These are phyloP conservation scores for Bambusicola thoracicus DNA, from an alignment of 2,113 vertebrate genomes.

Conservation along the genomic window DNA sequence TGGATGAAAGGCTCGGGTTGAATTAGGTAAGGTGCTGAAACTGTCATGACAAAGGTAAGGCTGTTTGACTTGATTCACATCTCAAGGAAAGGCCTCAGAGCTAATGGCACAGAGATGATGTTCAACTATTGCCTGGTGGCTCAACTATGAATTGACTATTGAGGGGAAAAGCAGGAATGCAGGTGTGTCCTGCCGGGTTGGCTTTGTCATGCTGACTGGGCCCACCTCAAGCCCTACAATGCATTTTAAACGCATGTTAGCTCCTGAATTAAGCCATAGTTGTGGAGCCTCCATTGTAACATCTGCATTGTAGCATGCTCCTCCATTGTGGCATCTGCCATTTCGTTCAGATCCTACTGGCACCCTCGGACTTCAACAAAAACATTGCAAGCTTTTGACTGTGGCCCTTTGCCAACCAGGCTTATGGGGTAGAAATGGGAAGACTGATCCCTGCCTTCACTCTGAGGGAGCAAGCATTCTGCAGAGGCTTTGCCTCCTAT, in stretches of 20 bases:
- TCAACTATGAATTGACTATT: background rate
- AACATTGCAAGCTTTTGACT: background rate
- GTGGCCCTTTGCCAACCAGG: background rate
- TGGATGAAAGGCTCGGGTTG: slow-evolving; percentile 5
- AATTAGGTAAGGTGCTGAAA: background rate
- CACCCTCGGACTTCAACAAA: background rate
- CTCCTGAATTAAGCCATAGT: background rate
- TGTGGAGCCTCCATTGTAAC: background rate
- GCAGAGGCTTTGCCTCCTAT: background rate
- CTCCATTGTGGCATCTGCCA: background rate
- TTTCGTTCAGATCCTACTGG: background rate
- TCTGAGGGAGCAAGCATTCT: background rate
- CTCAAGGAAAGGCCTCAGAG: background rate
- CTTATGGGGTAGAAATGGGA: background rate
- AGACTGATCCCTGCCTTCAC: background rate
- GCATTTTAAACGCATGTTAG: background rate
- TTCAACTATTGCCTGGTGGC: background rate
- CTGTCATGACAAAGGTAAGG: background rate
- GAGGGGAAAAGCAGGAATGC: background rate
- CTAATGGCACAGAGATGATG: background rate
- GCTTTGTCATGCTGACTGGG: background rate
- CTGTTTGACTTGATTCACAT: slow-evolving; percentile 1
- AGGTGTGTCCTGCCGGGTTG: background rate
- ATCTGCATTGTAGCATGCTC: too few species aligned
- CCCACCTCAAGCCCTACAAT: background rate